Conservation (phyloP, 2,888 invertebrate genomes). For the Opisthograptis luteolata region DNA sequence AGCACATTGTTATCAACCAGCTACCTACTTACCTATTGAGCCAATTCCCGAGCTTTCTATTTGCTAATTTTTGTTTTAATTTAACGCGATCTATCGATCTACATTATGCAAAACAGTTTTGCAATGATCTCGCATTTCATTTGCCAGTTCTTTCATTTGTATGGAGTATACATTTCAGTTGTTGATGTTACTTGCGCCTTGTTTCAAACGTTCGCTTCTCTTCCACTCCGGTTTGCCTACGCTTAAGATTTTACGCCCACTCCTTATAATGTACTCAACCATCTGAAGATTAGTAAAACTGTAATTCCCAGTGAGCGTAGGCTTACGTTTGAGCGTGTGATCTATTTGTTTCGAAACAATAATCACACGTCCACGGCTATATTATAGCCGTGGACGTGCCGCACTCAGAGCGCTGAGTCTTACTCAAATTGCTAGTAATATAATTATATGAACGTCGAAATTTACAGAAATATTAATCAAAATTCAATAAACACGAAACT, state of each 20-base stretch:
- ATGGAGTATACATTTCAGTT: neutral
- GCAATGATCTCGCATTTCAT: too few species aligned
- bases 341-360: slow-evolving; percentile 44
- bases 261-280: slow-evolving; percentile 33
- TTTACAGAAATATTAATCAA: too few species aligned
- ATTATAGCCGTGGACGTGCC: too few species aligned
- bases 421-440: too few species aligned
- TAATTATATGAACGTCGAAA: too few species aligned
- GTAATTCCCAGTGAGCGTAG: slow-evolving; percentile 45
- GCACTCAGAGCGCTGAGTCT: too few species aligned
- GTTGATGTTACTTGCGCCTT: neutral
- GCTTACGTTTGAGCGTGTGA: slow-evolving; percentile 38
- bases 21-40: slow-evolving; percentile 44
- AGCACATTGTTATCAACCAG: slow-evolving; percentile 38
- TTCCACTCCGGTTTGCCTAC: slow-evolving; percentile 65
- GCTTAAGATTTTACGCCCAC: slow-evolving; percentile 54
- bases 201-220: slow-evolving; percentile 23
- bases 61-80: neutral
- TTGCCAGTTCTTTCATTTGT: slow-evolving; percentile 1
- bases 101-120: too few species aligned
- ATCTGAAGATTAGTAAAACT: slow-evolving; percentile 49
- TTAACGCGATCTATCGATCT: neutral
- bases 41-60: slow-evolving; percentile 34
- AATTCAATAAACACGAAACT: too few species aligned
- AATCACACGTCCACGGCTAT: too few species aligned